A percentile compares a stretch with the other conserved stretches of the same genome.
These are phyloP conservation scores for Thalassophryne amazonica DNA, from an alignment of 2,797 vertebrate species.

Conservation along the genomic window DNA sequence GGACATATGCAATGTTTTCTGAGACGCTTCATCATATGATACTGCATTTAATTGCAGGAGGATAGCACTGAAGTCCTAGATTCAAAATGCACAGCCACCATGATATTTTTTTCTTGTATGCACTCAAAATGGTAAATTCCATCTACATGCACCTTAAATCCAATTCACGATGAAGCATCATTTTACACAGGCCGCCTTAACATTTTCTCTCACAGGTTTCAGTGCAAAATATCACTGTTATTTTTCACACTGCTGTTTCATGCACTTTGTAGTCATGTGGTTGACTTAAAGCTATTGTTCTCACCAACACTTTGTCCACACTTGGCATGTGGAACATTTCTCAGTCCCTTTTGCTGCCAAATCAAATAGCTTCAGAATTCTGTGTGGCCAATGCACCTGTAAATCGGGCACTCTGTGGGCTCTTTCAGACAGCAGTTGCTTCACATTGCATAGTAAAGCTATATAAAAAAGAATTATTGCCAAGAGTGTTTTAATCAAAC, in stretches of 20 bases:
- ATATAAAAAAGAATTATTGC: constrained; percentile 26
- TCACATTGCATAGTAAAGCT: constrained; percentile 30
- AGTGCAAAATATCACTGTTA: neutral
- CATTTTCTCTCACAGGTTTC: neutral
- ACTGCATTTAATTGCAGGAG: no score
- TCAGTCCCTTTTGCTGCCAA: constrained; percentile 22
- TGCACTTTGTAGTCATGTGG: constrained; percentile 6
- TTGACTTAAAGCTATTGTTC: no score
- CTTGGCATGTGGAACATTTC: constrained; percentile 21
- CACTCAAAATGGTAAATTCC: no score
- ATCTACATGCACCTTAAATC: no score
- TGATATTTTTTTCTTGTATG: no score
- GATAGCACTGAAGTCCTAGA: no score
- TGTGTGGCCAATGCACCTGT: constrained; percentile 16
- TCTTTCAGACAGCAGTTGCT: constrained; percentile 13
- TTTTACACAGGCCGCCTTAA: constrained; percentile 18
- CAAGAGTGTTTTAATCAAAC: constrained; percentile 26
- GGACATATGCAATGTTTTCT: no score
- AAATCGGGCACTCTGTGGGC: constrained; percentile 10
- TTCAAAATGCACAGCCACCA: no score
- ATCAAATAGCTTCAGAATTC: constrained; percentile 13
- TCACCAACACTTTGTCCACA: constrained; percentile 10
- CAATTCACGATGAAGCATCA: no score
- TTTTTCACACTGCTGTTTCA: constrained; percentile 4
- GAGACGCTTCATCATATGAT: no score